phyloP scores from a whole-genome alignment of 2,113 vertebrate genomes.

The Cynocephalus volans region DNA sequence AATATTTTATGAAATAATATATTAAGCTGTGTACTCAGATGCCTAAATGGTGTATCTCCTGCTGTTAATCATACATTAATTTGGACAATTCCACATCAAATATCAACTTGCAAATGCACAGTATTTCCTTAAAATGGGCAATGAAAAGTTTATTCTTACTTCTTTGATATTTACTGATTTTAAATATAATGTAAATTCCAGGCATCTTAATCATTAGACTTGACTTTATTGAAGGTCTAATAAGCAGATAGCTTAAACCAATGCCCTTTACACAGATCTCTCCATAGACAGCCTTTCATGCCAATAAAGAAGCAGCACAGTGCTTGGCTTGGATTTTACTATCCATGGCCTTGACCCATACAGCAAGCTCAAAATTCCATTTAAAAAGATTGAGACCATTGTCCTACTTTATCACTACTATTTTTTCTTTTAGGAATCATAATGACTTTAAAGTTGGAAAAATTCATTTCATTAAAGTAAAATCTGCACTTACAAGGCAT shows the following conservation, averaged over 20 bases:
- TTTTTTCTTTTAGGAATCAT: not conserved
- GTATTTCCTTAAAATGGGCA: not conserved
- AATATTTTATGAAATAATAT: constrained; percentile 71
- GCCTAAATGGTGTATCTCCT: not conserved
- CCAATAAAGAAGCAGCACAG: not conserved
- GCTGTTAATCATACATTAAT: constrained; percentile 53
- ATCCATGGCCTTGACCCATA: not conserved
- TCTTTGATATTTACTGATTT: not conserved
- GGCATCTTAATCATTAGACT: not conserved
- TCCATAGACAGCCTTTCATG: accelerated
- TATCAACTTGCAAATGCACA: not conserved
- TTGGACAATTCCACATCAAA: not conserved
- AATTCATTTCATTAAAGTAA: not conserved
- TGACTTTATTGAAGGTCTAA: not conserved
- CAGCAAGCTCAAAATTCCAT: not conserved
- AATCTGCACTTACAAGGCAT: not conserved
- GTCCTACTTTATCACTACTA: not conserved
- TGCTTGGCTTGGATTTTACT: not conserved
- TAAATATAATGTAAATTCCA: not conserved
- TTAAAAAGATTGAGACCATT: not conserved
- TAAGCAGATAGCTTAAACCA: not conserved
- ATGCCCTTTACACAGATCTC: not conserved
- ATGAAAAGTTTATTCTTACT: not conserved
- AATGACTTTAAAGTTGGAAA: not conserved
- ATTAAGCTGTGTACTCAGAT: constrained; percentile 12